A percentile compares a stretch with the other conserved stretches of the same genome.
Evolutionary conservation across 1,140 invertebrate species (phyloP).

Genomic region (Varroa destructor): DNA sequence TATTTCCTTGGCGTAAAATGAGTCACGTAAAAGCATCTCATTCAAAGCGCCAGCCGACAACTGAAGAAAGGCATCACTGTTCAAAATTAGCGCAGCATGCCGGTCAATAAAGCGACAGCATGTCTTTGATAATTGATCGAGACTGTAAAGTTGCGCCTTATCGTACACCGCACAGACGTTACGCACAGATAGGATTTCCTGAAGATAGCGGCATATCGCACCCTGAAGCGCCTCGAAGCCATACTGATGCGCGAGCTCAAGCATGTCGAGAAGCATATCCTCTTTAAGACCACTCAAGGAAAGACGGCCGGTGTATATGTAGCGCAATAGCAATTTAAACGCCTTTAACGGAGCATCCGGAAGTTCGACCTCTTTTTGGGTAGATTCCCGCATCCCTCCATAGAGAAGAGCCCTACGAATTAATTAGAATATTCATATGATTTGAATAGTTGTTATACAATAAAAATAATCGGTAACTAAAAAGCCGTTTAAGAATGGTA

Average conservation of each 20-base stretch:
- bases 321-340: constrained; percentile 77
- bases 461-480: constrained; percentile 16
- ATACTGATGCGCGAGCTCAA: constrained; percentile 83
- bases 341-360: constrained; percentile 68
- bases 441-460: constrained; percentile 18
- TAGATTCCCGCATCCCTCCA: constrained; percentile 79
- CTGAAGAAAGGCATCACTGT: constrained; percentile 65
- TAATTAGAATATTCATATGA: constrained; percentile 33
- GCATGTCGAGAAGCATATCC: constrained; percentile 68
- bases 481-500: background rate
- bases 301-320: constrained; percentile 87
- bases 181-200: constrained; percentile 64
- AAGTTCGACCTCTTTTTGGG: constrained; percentile 64
- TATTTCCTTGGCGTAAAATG: constrained; percentile 87
- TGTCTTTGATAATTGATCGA: constrained; percentile 50
- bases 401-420: constrained; percentile 58
- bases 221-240: constrained; percentile 80
- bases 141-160: constrained; percentile 61
- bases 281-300: constrained; percentile 66
- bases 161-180: constrained; percentile 90
- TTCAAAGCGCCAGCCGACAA: constrained; percentile 54
- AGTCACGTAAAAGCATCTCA: constrained; percentile 74
- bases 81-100: constrained; percentile 67
- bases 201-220: constrained; percentile 80
- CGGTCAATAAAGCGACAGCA: constrained; percentile 66